These are phyloP conservation scores for Noctua janthina DNA, from an alignment of 2,888 invertebrate genomes.

Conservation along the genomic window DNA sequence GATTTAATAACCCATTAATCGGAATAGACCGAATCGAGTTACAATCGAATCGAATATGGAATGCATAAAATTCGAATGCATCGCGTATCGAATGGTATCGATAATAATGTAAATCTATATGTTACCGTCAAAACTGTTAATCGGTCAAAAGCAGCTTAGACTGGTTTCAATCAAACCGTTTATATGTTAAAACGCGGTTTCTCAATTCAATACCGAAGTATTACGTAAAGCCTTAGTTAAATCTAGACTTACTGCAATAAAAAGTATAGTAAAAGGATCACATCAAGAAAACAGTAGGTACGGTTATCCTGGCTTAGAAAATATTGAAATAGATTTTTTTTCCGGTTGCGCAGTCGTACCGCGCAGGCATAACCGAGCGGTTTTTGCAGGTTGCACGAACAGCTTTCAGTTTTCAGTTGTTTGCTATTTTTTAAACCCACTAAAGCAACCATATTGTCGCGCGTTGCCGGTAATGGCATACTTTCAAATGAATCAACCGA, in stretches of 20 bases:
- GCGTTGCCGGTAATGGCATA: not conserved
- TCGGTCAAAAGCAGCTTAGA: not conserved
- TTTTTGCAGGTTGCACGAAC: too few species aligned
- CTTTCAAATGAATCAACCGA: not conserved
- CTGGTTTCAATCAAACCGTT: not conserved
- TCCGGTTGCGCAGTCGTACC: too few species aligned
- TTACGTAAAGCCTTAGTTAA: not conserved
- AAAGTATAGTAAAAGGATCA: not conserved
- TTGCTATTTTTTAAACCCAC: too few species aligned
- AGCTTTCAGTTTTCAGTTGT: too few species aligned
- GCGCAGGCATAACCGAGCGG: too few species aligned
- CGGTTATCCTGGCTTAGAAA: not conserved
- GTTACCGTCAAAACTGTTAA: constrained; percentile 3
- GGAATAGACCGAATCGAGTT: constrained; percentile 64
- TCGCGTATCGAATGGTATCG: constrained; percentile 67
- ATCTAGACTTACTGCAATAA: not conserved
- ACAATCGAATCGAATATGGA: constrained; percentile 68
- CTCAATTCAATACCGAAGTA: not conserved
- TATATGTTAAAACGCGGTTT: not conserved
- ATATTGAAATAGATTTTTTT: not conserved
- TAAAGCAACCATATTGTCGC: too few species aligned
- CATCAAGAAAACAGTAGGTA: not conserved
- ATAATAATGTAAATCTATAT: constrained; percentile 61
- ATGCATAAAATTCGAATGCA: constrained; percentile 67
- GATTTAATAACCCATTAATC: constrained; percentile 67